Conservation (phyloP, 2,888 invertebrate genomes). For the Entomobrya proxima region DNA sequence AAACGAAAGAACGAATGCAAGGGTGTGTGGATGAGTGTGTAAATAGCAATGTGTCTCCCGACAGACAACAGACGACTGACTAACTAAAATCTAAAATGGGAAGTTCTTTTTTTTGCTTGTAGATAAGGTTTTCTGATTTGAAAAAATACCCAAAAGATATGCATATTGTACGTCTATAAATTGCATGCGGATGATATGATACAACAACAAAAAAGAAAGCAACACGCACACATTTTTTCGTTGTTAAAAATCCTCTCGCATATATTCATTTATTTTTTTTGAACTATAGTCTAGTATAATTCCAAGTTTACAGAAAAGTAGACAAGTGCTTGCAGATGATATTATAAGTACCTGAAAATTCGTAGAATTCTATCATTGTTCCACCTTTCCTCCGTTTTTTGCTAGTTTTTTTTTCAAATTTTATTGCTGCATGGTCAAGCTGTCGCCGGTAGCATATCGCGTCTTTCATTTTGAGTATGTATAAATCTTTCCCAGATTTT, state of each 20-base stretch:
- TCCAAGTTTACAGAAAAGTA: not conserved
- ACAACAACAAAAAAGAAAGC: constrained; percentile 28
- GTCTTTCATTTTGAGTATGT: constrained; percentile 38
- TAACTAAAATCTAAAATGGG: constrained; percentile 23
- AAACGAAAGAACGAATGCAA: constrained; percentile 12
- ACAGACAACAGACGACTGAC: not conserved
- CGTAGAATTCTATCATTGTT: constrained; percentile 66
- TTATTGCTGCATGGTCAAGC: constrained; percentile 63
- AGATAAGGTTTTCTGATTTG: constrained; percentile 45
- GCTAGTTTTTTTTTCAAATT: constrained; percentile 14
- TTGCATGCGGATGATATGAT: constrained; percentile 44
- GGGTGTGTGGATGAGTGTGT: not conserved
- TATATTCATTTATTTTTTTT: not conserved
- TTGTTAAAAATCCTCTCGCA: not conserved
- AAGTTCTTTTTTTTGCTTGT: constrained; percentile 23
- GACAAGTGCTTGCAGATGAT: constrained; percentile 49
- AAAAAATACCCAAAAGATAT: constrained; percentile 35
- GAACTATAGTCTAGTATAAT: not conserved
- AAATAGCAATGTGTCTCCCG: constrained; percentile 22
- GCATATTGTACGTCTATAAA: constrained; percentile 9
- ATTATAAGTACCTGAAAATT: constrained; percentile 65
- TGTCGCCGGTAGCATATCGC: constrained; percentile 65
- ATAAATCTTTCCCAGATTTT: constrained; percentile 56
- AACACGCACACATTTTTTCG: constrained; percentile 27
- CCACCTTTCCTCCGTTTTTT: constrained; percentile 51